Base-by-base conservation (phyloP, 2,113 vertebrate genomes). In the Cheilinus undulatus region DNA sequence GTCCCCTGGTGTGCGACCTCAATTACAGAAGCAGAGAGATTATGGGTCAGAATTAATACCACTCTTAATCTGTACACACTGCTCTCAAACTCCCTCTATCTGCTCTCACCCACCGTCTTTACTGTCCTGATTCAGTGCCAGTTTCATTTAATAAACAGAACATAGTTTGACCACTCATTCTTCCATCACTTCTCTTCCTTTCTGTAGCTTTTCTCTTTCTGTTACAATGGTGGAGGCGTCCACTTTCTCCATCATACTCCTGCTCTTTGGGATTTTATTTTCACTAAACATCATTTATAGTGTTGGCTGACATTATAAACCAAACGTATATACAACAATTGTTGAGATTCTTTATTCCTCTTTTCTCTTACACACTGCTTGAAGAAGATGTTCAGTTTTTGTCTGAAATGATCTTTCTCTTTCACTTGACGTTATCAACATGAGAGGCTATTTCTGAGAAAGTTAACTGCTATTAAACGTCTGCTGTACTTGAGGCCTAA, bases 21-120 rank as follows among this genome's bases (percentile, higher is more conserved):
- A 92, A 91, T 92, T 92, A 93, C 90, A 88, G 86, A 75, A 62
- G 82, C 83, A 66, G 73, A 50, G 70, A 89, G 91, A 92, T 92
- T 91, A 92, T 65, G 86, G 90, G 82, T 87, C 83, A 81, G 83
- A 88, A 92, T 92, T 90, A 91, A 86, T 83, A 73, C 82, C 59
- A 64, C 80, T 82, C 80, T 91, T 90, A 91, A 91, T 91, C 90
- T 89, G 80, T 61, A 84, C 75, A 82, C 86, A 70, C 77, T 84
- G 26, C 58, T 34, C 75, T 78, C 72, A 62, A 40, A 40, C 69
- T 71, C 48, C 65, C 26, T 71, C 76, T 83, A 52, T 74, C 66
- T 84, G 26, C 57, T 70, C 50, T 70, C 53, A 57, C 73, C 13
- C 65, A 22, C 43, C 19, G n/a, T 80, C 49, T 80, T 57, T 15